A percentile compares a stretch with the other conserved stretches of the same genome.
phyloP scores from a whole-genome alignment of 30 jellyfish, hydroid and myxozoan genomes.

The Euphysa ruthae region DNA sequence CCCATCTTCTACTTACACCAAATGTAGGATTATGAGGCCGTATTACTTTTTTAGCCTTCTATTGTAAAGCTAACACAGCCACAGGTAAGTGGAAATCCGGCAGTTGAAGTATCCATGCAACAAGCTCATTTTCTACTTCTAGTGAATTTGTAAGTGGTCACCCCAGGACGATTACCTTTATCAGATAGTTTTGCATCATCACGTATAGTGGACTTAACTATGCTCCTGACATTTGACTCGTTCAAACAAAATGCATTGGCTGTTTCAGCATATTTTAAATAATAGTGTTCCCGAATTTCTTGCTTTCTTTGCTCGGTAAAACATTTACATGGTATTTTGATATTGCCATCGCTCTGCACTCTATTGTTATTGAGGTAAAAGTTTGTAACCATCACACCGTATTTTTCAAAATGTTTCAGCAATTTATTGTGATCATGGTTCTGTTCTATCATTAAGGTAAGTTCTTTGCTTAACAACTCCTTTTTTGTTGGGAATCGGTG shows the following conservation, averaged over 20 bases:
- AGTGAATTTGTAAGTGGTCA: no score
- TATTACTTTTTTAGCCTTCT: background rate
- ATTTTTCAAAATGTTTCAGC: no score
- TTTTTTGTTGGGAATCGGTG: conserved; percentile 6
- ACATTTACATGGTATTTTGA: no score
- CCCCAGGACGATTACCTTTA: conserved; percentile 12
- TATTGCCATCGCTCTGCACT: no score
- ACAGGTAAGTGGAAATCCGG: no score
- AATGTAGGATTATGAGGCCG: no score
- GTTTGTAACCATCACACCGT: no score
- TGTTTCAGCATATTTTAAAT: background rate
- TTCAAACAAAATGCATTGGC: background rate
- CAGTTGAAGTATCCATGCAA: background rate
- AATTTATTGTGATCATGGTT: background rate
- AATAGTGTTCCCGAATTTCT: conserved; percentile 5
- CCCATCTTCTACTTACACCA: no score
- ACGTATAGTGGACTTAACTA: background rate
- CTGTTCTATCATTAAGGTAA: conserved; percentile 5
- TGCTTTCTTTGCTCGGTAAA: conserved; percentile 12
- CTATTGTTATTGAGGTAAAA: no score
- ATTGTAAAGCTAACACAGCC: background rate
- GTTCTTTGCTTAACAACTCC: background rate
- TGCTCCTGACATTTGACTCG: conserved; percentile 1
- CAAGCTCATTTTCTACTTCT: no score
- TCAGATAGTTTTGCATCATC: conserved; percentile 8